Base-by-base conservation (phyloP, 35 echinoderm and acorn worm genomes). In the Ophioderma brevispina region DNA sequence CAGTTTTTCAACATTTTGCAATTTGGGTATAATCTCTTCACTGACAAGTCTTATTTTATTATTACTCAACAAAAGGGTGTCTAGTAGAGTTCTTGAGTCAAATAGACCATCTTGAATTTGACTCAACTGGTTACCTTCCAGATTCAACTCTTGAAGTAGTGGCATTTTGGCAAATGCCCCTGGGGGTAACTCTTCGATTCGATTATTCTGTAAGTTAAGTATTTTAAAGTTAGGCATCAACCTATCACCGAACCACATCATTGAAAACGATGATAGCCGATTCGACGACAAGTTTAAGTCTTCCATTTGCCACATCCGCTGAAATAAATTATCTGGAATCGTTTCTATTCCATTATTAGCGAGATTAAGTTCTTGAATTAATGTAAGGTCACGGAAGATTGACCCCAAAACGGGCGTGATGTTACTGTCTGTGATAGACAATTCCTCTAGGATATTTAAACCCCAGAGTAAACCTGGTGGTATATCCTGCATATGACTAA, bases 211-310 rank as follows among this genome's bases (percentile, higher is more conserved):
- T 15, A 98, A 55, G 13, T 46, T 40, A 18, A 98, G 17, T 33
- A 36, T 40, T 33, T 82, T 36, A 18, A 98, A 35, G 18, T 35
- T 34, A 64, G 33, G 33, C 1, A 94, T 50, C 15, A 18, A 64
- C 8, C 18, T 37, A 23, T 55, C 76, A 23, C 55, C 86, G 78
- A 97, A 97, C 34, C 85, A 87, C n/a, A 79, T 38, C 23, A 39
- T 84, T 14, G 80, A 80, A 19, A 92, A 38, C 31, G 39, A 64
- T 30, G 37, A 85, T 0, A 97, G 79, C 63, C n/a, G 17, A 49
- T 97, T 97, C 23, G 70, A 80, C 1, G 95, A 97, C 56, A 97
- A 42, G 78, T 97, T 92, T 39, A 97, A 36, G 31, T 35, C 64
- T 39, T 89, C 80, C 34, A 97, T 50, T 18, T 76, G 79, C 6